These are phyloP conservation scores for Conus betulinus DNA, from an alignment of 1,140 invertebrate species.

Conservation along the genomic window DNA sequence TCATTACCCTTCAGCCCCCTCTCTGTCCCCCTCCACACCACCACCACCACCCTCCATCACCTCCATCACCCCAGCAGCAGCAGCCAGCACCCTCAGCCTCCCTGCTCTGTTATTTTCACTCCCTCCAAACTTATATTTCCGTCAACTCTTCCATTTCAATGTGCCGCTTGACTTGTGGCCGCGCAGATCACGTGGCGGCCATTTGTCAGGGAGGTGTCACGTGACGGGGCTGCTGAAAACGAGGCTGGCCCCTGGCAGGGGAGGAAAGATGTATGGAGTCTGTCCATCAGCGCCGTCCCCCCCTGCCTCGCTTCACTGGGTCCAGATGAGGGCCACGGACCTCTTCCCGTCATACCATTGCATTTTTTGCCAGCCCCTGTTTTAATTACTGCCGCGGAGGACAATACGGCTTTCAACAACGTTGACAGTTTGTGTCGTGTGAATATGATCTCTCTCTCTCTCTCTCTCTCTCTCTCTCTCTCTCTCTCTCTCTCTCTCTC, in stretches of 20 bases:
- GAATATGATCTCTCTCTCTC: background rate
- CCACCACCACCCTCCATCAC: background rate
- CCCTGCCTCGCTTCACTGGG: background rate
- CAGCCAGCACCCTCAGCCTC: too few species aligned
- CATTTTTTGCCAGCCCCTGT: background rate
- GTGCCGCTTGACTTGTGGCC: slow-evolving; percentile 23
- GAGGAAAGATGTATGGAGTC: background rate
- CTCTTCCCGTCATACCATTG: background rate
- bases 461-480: too few species aligned
- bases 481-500: too few species aligned
- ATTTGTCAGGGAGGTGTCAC: slow-evolving; percentile 16
- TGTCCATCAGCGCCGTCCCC: background rate
- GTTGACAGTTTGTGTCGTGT: background rate
- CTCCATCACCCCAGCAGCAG: background rate
- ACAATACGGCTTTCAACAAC: background rate
- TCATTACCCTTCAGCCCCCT: background rate
- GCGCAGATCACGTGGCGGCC: background rate
- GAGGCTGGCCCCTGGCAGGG: background rate
- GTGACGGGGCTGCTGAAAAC: slow-evolving; percentile 26
- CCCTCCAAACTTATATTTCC: slow-evolving; percentile 12
- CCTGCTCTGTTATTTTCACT: background rate
- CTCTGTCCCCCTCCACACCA: background rate
- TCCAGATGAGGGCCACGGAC: background rate
- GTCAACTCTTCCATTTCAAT: slow-evolving; percentile 16
- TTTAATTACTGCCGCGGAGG: background rate